Evolutionary conservation across 1,140 invertebrate genomes (phyloP), one percentile per base, ranked within the genome.

Genomic region (Camponotus pennsylvanicus): DNA sequence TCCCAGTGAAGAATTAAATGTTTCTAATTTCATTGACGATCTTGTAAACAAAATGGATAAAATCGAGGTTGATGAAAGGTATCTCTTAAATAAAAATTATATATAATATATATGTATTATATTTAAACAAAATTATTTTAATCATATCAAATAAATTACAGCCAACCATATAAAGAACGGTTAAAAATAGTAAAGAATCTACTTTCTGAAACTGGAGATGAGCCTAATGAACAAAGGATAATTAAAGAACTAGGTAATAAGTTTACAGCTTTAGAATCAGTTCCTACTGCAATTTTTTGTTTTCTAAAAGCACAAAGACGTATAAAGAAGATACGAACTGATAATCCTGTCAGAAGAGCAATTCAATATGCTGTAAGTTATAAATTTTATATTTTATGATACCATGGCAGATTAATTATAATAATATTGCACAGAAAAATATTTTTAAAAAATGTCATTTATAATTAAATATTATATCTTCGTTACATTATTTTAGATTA

Each of bases 251-350:
- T 98, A 55, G 97, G 97, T 8, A 96, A 96, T 93, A 94, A 95
- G 85, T 95, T 97, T 4, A 94, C 95, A 75, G 97, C 97, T 8
- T 91, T 97, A 42, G 95, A 96, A 89, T 98, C 97, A 2, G 97
- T 98, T 6, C 97, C 97, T 9, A 97, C 97, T 59, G 97, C 97
- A 37, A 96, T 98, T 85, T 98, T 96, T 93, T 97, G 96, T 88
- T 98, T 97, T 93, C 91, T 98, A 18, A 95, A 96, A 90, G 96
- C 96, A 13, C 94, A 96, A 86, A 95, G 95, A 85, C 94, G 95
- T 42, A 96, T 97, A 69, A 89, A 94, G 11, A 94, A 93, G 27
- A 96, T 97, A 67, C 86, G 95, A 92, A 96, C 93, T 87, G 94
- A 95, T 75, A 96, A 96, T 94, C 94, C 94, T 75, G 95, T 98